These are phyloP conservation scores for Pyrocephalus nanus DNA, from an alignment of 2,797 vertebrate genomes.

Conservation along the genomic window DNA sequence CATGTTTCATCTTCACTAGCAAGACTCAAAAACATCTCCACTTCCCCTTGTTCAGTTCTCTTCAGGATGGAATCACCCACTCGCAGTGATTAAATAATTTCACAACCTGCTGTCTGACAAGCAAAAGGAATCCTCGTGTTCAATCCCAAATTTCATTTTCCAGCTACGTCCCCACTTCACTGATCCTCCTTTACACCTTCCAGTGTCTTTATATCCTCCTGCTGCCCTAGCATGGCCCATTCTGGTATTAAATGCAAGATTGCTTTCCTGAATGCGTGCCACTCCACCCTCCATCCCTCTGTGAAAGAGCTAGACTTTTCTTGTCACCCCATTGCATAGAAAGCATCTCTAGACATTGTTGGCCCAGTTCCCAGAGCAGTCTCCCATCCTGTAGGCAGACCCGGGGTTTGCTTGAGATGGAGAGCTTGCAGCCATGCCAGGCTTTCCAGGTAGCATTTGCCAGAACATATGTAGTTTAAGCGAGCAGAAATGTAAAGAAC, in stretches of 20 bases:
- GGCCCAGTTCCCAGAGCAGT: not conserved
- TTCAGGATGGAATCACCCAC: not conserved
- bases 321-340: not conserved
- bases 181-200: not conserved
- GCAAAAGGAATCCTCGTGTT: not conserved
- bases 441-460: conserved; percentile 9
- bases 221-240: not conserved
- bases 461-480: not conserved
- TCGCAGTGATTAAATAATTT: accelerated
- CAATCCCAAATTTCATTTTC: not conserved
- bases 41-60: not conserved
- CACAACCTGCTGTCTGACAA: not conserved
- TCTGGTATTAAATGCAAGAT: not conserved
- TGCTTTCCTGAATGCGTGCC: not conserved
- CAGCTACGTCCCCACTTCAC: not conserved
- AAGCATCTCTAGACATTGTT: not conserved
- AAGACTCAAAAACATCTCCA: not conserved
- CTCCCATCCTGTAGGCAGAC: not conserved
- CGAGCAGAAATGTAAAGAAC: not conserved
- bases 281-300: not conserved
- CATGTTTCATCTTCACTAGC: not conserved
- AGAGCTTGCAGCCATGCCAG: not conserved
- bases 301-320: not conserved
- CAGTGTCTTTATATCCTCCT: not conserved
- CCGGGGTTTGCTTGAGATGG: not conserved